Base-by-base conservation (phyloP, 2,113 vertebrate genomes). In the Spizaetus ornatus region DNA sequence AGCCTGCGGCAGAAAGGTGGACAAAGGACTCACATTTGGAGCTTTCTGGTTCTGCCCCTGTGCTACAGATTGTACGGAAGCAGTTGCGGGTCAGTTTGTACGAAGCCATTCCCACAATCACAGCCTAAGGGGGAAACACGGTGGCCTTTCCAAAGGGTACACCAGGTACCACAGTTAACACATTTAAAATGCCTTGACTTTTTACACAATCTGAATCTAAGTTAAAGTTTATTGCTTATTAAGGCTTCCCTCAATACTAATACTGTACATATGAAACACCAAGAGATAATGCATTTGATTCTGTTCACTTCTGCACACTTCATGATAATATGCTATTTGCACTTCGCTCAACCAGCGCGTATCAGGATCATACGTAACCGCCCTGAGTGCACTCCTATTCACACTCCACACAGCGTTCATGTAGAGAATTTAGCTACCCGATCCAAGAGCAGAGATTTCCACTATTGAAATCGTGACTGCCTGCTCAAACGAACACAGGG, bases 21-120 rank as follows among this genome's bases (percentile, higher is more conserved):
- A 31, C 20, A 18, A n/a, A 50, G n/a, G 38, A 31, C n/a, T 45
- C 0, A 0, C 3, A 16, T 40, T 62, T 18, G 18, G 43, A 10
- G 12, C 15, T 45, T 53, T 50, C 16, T 9, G 4, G 11, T 69
- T 50, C 62, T 18, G 47, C 6, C 43, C 43, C 32, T 4, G 1
- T 5, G 27, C 59, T 38, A 6, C 21, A 13, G 45, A 7, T 12
- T 6, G 22, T 14, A 19, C 0, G 10, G 55, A 32, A 52, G 65
- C 10, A 6, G 55, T 16, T 17, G 13, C 26, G 38, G 19, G 34
- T 36, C 59, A 25, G 38, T 12, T 47, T 45, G 47, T 9, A 48
- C 4, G 62, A 47, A 83, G 29, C 31, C n/a, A 23, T 38, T 82
- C 27, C 70, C 31, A 17, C 1, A 1, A 26, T 13, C 70, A 9